Conservation (phyloP, 2,888 invertebrate species). For the Stenolophus ochropezus region DNA sequence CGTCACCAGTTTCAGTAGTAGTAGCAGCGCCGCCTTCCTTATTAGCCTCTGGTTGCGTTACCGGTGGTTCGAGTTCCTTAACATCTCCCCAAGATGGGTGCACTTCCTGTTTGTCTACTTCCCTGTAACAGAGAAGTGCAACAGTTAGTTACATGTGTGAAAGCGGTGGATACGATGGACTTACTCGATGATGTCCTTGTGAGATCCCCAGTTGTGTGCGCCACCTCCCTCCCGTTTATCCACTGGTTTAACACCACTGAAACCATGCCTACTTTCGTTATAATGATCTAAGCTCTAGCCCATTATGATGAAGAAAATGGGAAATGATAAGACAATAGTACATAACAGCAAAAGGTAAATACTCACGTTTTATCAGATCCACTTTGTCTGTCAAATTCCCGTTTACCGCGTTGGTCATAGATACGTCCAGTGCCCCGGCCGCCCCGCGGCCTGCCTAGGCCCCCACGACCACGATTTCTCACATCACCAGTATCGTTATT, state of each 20-base stretch:
- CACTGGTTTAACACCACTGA: conserved; percentile 90
- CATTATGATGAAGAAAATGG: conserved; percentile 17
- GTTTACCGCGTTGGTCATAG: conserved; percentile 83
- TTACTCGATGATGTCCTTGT: conserved; percentile 92
- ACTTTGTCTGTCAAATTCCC: conserved; percentile 96
- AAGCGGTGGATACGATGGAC: conserved; percentile 64
- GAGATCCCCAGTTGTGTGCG: conserved; percentile 96
- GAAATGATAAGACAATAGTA: conserved; percentile 64
- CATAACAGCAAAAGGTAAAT: conserved; percentile 60
- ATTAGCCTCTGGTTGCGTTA: conserved; percentile 66
- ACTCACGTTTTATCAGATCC: conserved; percentile 94
- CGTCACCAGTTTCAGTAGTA: conserved; percentile 67
- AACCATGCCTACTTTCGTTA: conserved; percentile 75
- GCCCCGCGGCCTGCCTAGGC: conserved; percentile 71
- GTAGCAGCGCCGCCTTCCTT: too few relatives aligned
- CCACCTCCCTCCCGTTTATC: conserved; percentile 97
- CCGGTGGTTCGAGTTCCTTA: conserved; percentile 72
- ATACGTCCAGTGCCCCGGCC: conserved; percentile 74
- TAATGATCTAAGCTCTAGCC: conserved; percentile 61
- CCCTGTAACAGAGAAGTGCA: conserved; percentile 64
- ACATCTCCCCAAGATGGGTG: conserved; percentile 73
- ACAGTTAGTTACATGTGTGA: neutral
- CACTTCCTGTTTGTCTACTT: conserved; percentile 69
- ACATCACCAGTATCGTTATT: conserved; percentile 65
- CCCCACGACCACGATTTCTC: conserved; percentile 66